Base-by-base conservation (phyloP, 2,888 invertebrate genomes). In the Acanthococcus lagerstroemiae region DNA sequence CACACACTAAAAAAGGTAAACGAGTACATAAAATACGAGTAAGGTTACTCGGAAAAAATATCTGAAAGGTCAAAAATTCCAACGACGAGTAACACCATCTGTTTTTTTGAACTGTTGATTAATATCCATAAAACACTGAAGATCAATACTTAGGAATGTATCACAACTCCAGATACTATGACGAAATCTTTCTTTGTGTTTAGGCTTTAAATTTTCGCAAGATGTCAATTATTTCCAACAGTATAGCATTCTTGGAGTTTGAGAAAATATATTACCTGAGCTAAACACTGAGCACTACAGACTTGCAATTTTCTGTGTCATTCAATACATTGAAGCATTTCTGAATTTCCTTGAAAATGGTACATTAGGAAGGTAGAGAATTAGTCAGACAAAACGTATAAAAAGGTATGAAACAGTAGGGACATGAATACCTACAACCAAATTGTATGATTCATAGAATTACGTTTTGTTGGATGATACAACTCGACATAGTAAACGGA, bases 401-500 rank as follows among this genome's bases (percentile, higher is more conserved):
- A 25, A 55, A 55, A 15, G 9, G 21, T 67, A 17, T 30, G 24
- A 25, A 55, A 55, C 15, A 15, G 21, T 67, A n/a, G 44, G 46
- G 3, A 9, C 22, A 58, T 44, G 57, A 54, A 68, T 72, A 80
- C 83, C 81, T 82, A 94, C 94, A 78, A 74, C 91, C 94, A n/a
- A 84, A 94, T 86, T 37, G 79, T 77, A 68, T 78, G 75, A 73
- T 85, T 91, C 73, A 97, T 81, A 0, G 95, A 86, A 79, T 97
- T 97, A 1, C 86, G 76, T 75, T 90, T 88, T 17, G 89, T 83
- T 0, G 95, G 95, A 63, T 96, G 81, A 74, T 94, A 92, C 1
- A 97, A 76, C 74, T 93, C 86, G 0, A 99, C 95, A 76, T 93
- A 87, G 71, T 83, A 88, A 0, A 93, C 88, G 79, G 84, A 84